Percentiles rank a stretch among this genome's conserved stretches.
phyloP scores from a whole-genome alignment of 2,113 vertebrate species.

The Pyrgilauda ruficollis region DNA sequence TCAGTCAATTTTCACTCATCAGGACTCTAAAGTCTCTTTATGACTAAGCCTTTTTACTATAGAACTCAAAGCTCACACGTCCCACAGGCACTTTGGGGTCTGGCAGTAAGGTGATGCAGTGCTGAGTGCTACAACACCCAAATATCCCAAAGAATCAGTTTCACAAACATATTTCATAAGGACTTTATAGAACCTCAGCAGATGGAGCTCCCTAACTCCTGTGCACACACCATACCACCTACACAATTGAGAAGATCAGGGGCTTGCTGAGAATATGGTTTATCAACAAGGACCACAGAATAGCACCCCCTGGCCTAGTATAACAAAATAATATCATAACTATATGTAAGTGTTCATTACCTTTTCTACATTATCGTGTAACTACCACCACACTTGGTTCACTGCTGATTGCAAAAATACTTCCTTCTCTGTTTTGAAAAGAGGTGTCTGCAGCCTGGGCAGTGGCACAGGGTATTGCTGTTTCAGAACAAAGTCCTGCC shows the following conservation, averaged over 20 bases:
- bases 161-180: not conserved
- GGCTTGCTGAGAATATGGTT: not conserved
- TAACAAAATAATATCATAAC: not conserved
- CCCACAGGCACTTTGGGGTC: not conserved
- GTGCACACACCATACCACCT: fast-evolving
- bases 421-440: not conserved
- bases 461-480: not conserved
- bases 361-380: not conserved
- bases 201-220: not conserved
- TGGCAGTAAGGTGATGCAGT: not conserved
- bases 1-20: not conserved
- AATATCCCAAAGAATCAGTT: not conserved
- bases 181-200: not conserved
- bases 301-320: not conserved
- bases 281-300: not conserved
- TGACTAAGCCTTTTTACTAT: not conserved
- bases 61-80: not conserved
- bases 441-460: not conserved
- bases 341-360: not conserved
- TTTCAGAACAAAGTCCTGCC: not conserved
- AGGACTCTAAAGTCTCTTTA: not conserved
- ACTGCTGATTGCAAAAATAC: not conserved
- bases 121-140: not conserved
- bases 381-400: not conserved
- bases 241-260: not conserved